Evolutionary conservation across 2,113 vertebrate species (phyloP).

Genomic region (Ctenodactylus gundi): DNA sequence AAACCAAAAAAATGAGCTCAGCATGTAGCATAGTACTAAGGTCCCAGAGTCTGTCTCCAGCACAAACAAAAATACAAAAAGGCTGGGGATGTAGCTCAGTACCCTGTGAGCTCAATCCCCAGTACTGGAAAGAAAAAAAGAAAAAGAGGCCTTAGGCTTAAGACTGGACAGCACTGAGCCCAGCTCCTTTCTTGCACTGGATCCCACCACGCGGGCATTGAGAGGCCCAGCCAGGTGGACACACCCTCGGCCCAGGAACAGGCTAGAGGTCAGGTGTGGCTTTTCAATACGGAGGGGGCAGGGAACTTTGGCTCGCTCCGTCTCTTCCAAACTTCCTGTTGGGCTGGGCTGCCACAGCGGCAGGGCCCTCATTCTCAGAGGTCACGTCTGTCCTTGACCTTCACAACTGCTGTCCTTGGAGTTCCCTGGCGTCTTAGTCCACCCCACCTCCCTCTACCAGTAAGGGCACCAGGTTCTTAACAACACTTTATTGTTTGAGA

Average conservation of each 20-base stretch:
- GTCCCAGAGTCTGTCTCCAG: no score
- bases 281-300: background rate
- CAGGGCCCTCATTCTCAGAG: background rate
- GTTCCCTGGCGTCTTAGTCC: rapidly evolving
- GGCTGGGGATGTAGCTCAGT: background rate
- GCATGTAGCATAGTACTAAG: no score
- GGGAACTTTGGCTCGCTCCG: background rate
- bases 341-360: background rate
- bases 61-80: background rate
- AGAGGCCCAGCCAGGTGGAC: background rate
- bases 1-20: no score
- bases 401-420: background rate
- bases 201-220: rapidly evolving
- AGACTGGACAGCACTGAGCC: background rate
- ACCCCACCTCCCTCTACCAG: background rate
- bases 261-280: background rate
- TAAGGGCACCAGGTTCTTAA: background rate
- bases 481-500: constrained; percentile 30
- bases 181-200: rapidly evolving
- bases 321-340: background rate
- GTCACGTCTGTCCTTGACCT: background rate
- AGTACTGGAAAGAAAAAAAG: background rate
- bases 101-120: background rate
- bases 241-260: background rate
- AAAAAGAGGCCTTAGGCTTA: background rate